Conservation (phyloP, 2,888 invertebrate species). For the Lasius fuliginosus region DNA sequence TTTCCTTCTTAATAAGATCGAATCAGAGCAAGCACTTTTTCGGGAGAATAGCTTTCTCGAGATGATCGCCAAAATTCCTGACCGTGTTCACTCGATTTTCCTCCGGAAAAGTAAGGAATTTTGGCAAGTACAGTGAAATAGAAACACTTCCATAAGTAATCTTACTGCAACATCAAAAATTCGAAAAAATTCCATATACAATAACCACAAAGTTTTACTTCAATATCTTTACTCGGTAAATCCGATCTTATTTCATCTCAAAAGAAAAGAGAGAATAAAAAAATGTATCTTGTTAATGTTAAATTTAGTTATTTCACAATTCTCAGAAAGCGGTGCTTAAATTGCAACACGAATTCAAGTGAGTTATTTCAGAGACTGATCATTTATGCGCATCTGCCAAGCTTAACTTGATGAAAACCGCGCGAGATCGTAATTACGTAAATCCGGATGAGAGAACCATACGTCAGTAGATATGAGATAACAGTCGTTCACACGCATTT, state of each 20-base stretch:
- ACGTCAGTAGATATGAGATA: slow-evolving; percentile 19
- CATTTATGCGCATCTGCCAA: slow-evolving; percentile 13
- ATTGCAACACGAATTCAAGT: background rate
- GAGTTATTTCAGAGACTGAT: background rate
- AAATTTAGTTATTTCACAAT: background rate
- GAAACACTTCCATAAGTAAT: slow-evolving; percentile 48
- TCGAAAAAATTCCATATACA: slow-evolving; percentile 47
- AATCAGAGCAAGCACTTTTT: slow-evolving; percentile 50
- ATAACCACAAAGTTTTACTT: slow-evolving; percentile 29
- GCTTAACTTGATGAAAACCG: slow-evolving; percentile 12
- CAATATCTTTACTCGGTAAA: background rate
- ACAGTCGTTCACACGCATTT: slow-evolving; percentile 18
- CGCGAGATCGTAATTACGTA: slow-evolving; percentile 8
- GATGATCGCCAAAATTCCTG: slow-evolving; percentile 54
- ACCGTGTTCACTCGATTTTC: slow-evolving; percentile 43
- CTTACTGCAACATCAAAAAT: slow-evolving; percentile 26
- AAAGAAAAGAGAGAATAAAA: background rate
- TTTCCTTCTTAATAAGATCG: slow-evolving; percentile 64
- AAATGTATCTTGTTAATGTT: background rate
- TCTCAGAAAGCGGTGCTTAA: background rate
- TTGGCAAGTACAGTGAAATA: slow-evolving; percentile 55
- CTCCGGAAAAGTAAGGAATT: slow-evolving; percentile 50
- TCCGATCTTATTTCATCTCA: slow-evolving; percentile 23
- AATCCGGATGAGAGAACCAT: background rate
- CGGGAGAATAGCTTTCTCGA: background rate